Conservation (phyloP, 2,113 vertebrate genomes). For the Gila orcuttii region DNA sequence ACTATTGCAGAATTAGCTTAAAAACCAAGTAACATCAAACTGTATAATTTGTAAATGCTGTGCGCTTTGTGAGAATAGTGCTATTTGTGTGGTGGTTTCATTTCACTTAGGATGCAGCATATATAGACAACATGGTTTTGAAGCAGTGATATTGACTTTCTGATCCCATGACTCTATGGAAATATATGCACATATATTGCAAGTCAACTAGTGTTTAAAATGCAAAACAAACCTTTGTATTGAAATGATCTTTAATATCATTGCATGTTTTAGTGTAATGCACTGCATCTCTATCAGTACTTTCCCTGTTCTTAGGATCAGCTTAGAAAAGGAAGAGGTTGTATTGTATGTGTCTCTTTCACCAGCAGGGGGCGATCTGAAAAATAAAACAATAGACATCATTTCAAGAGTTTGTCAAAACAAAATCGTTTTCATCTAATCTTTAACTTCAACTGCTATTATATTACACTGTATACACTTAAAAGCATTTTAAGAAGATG, state of each 20-base stretch:
- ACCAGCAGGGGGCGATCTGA: slow-evolving; percentile 54
- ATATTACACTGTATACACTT: background rate
- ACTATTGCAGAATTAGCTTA: background rate
- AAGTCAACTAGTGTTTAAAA: slow-evolving; percentile 11
- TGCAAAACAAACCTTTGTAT: background rate
- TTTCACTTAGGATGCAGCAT: slow-evolving; percentile 11
- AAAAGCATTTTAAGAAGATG: background rate
- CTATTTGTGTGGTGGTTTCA: background rate
- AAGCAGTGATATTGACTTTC: slow-evolving; percentile 8
- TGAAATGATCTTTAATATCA: background rate
- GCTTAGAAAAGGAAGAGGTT: background rate
- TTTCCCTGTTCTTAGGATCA: background rate
- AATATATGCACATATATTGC: slow-evolving; percentile 28
- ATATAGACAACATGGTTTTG: slow-evolving; percentile 1
- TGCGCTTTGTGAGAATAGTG: background rate
- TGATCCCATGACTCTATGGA: slow-evolving; percentile 22
- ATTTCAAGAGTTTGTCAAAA: background rate
- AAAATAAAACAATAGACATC: slow-evolving; percentile 17
- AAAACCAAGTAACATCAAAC: background rate
- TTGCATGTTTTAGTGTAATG: background rate
- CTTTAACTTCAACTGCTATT: background rate
- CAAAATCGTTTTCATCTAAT: background rate
- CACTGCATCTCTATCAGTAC: background rate
- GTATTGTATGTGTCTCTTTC: background rate
- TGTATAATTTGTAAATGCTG: background rate